Evolutionary conservation across 2,888 invertebrate genomes (phyloP).

Genomic region (Chrysolina haemoptera): DNA sequence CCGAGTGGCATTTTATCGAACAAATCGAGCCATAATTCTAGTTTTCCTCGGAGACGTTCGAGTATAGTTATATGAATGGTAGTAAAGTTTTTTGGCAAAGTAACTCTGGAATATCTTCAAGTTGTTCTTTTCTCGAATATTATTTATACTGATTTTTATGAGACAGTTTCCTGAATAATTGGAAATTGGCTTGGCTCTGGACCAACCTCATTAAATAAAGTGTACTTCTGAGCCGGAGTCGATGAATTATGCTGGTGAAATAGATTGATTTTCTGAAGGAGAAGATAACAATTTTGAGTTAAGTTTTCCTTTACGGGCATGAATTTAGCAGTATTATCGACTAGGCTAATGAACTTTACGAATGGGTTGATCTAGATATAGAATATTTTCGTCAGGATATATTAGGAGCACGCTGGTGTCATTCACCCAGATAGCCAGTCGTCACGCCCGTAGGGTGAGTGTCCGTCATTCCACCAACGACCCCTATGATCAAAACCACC

Average conservation of each 20-base stretch:
- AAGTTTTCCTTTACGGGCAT: no score
- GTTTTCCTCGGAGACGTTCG: constrained; percentile 12
- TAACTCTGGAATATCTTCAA: constrained; percentile 19
- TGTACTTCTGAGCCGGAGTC: constrained; percentile 32
- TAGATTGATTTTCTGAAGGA: background rate
- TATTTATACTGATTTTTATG: constrained; percentile 45
- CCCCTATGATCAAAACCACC: no score
- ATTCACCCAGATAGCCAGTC: no score
- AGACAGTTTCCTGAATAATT: constrained; percentile 44
- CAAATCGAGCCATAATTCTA: constrained; percentile 1
- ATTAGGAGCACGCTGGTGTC: no score
- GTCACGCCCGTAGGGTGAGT: no score
- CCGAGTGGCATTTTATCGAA: constrained; percentile 8
- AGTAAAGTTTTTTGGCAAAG: constrained; percentile 27
- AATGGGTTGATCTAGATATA: no score
- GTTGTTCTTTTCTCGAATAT: constrained; percentile 40
- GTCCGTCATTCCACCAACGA: no score
- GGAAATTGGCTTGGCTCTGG: constrained; percentile 44
- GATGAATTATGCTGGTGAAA: background rate
- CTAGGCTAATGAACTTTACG: no score
- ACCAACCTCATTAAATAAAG: constrained; percentile 44
- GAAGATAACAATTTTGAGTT: background rate
- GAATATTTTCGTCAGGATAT: no score
- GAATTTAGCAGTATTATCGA: no score
- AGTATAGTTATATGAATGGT: constrained; percentile 7